Evolutionary conservation across 1,140 invertebrate genomes (phyloP), one percentile per base, ranked within the genome.

Genomic region (Saccostrea cuccullata): DNA sequence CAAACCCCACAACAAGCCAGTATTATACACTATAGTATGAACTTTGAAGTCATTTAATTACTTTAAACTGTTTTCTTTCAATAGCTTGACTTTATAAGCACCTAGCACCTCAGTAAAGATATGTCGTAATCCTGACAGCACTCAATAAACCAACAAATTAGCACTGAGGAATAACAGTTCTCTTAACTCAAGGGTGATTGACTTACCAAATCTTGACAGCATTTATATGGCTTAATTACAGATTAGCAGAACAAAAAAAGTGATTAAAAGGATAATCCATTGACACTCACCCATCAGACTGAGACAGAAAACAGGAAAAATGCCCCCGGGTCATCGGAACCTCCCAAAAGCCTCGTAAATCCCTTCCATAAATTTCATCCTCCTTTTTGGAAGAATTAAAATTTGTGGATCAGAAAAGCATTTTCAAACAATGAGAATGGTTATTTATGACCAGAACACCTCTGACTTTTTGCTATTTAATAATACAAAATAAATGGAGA

Each of bases 361-460:
- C 70, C 70, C 15, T 30, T 11, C 8, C 70, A 77, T 15, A 77
- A 77, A 77, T 30, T 36, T 26, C 26, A 77, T 30, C 30, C 70
- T 77, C 26, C 70, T 77, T 30, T 77, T 77, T 77, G 17, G 70
- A 77, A 30, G 70, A 30, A 36, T 64, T 64, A 64, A 64, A n/a
- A 17, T 64, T n/a, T 20, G 58, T 64, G 58, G 58, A n/a, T 64
- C 58, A 64, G 58, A 64, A 20, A 20, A n/a, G 70, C 23, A 23
- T 36, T 77, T 77, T 77, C 70, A 77, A 30, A 77, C 70, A 77
- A 77, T 77, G 70, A 23, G 26, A 26, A 36, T 13, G 26, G 26
- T 77, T 15, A 30, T 30, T 77, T 77, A 77, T 77, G 70, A 36
- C 70, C 70, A 77, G 70, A 77, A 77, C 70, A 15, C 26, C 26